Base-by-base conservation (phyloP, 30 jellyfish, hydroid and myxozoan species). In the Haliclystus octoradiatus region DNA sequence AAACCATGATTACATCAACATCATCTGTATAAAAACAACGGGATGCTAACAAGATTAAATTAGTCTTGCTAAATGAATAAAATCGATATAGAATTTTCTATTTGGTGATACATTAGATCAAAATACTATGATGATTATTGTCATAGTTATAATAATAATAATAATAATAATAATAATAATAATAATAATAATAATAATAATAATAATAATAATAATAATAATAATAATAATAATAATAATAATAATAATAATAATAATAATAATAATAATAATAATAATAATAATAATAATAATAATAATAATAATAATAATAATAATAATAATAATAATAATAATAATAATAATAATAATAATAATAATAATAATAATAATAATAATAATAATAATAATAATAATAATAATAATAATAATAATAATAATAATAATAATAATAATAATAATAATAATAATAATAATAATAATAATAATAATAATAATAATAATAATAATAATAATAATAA, bases 211-310 rank as follows among this genome's bases (percentile, higher is more conserved):
- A 60, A 27, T 60, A 60, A 27, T 60, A 60, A 27, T 60, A 60
- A 26, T 60, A 60, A 27, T 60, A 60, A 27, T 60, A 60, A 27
- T 60, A 60, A 27, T 60, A 60, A 27, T 60, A 60, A 27, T 60
- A 60, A 26, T 60, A 60, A 27, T 60, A 60, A 27, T 60, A 60
- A 26, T 60, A 60, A 27, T 60, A 60, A 27, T 60, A 60, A 27
- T 60, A 60, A 27, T 60, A 60, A 27, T 60, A 60, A 27, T 60
- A 60, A 27, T 60, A 60, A 27, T 60, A 60, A 27, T 60, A 60
- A 27, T 60, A 60, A 27, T 60, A 60, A 27, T 60, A 60, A 27
- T 60, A 60, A 27, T 60, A 60, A 27, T 60, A 60, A 26, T 60
- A 60, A 27, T 60, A 60, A 27, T 60, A 60, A 27, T 60, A 60